Conservation (phyloP, 2,888 invertebrate genomes). For the Poecilobothrus nobilitatus region DNA sequence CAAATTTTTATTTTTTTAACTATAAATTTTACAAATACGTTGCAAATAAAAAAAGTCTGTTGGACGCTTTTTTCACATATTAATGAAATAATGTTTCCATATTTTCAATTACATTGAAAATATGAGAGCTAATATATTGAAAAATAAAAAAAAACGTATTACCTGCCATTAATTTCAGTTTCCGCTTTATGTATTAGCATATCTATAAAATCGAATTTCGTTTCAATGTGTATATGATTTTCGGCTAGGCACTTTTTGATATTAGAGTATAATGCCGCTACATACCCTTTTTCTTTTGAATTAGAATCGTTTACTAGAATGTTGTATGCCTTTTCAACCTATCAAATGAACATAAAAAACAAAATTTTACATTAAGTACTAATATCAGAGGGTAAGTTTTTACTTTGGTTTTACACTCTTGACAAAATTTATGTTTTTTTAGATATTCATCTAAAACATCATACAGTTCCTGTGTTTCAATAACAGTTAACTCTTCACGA, state of each 20-base stretch:
- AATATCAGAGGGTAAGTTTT: constrained; percentile 18
- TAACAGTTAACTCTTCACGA: constrained; percentile 75
- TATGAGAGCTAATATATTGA: too few species aligned
- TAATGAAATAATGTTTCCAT: too few species aligned
- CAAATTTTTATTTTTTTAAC: too few species aligned
- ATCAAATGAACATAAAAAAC: constrained; percentile 17
- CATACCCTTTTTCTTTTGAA: constrained; percentile 81
- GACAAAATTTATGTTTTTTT: constrained; percentile 87
- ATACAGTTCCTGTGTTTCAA: constrained; percentile 75
- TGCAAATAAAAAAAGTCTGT: too few species aligned
- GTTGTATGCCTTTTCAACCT: constrained; percentile 71
- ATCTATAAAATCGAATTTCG: constrained; percentile 81
- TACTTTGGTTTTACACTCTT: constrained; percentile 89
- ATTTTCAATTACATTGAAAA: too few species aligned
- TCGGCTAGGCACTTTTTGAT: constrained; percentile 78
- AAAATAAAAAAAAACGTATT: constrained; percentile 20
- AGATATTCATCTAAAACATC: constrained; percentile 83
- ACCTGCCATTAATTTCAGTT: constrained; percentile 81
- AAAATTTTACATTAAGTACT: background rate
- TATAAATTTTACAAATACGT: too few species aligned
- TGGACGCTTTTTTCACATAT: too few species aligned
- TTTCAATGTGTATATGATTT: constrained; percentile 79
- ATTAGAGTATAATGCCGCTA: constrained; percentile 75
- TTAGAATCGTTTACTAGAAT: constrained; percentile 80
- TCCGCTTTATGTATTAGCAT: constrained; percentile 82